Evolutionary conservation across 2,888 invertebrate species (phyloP), one percentile per base, ranked within the genome.

Genomic region (Sicus ferrugineus): DNA sequence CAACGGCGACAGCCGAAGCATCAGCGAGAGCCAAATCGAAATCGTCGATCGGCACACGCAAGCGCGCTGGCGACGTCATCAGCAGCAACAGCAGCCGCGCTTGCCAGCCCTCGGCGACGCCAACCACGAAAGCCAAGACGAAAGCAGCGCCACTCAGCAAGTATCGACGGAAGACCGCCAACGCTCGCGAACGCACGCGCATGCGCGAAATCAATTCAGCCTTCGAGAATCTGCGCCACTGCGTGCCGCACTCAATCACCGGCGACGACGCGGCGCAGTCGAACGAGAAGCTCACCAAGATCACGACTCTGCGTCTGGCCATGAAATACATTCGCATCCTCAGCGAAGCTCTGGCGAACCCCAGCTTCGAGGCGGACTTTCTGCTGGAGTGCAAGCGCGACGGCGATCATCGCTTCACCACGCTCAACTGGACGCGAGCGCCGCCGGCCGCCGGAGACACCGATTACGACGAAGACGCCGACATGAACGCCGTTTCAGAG

Each of bases 141-240:
- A 88, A 90, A 81, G 89, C 91, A 30, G 90, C 91, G 68, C 92
- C 92, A 16, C 88, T 96, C 76, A 94, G 94, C 87, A 96, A 95
- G 85, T 96, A 96, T 86, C 87, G 95, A 30, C 88, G 96, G 77
- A 93, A 94, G 87, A 95, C 95, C 0, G 96, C 96, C 16, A 96
- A 96, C 86, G 94, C 95, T 0, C 86, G 96, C 34, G 96, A 96
- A 80, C 85, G 96, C 38, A 92, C 91, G 75, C 89, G 96, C 68
- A 96, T 96, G 95, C 88, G 93, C 62, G 95, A 95, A 83, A 95
- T 96, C 77, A 96, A 96, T 86, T 89, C 90, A 71, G 96, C 95
- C 1, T 96, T 96, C 84, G 95, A 95, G 81, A 89, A 91, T 1
- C 87, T 96, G 9, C 88, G 94, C 28, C 88, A 89, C 19, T 93